Evolutionary conservation across 2,113 vertebrate genomes (phyloP), one percentile per base, ranked within the genome.

Genomic region (Salvelinus alpinus): DNA sequence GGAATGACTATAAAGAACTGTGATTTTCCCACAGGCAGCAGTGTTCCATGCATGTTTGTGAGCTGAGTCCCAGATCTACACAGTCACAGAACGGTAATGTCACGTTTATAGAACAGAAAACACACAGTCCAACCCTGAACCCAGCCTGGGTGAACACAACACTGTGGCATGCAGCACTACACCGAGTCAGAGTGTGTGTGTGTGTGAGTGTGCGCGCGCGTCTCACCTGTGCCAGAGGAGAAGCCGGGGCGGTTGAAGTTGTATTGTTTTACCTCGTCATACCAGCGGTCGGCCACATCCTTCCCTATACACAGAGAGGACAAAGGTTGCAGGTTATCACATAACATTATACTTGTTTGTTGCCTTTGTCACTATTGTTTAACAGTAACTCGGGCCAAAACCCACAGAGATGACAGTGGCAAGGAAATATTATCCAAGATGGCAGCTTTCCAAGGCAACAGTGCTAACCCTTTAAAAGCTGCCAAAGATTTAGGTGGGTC

Each of bases 241-340:
- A 99, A 99, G 65, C 97, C 97, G 13, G 98, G 96, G 29, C 91
- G 93, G 89, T 93, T 96, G 88, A 97, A 99, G 90, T 95, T 98
- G 88, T 99, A 99, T 83, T 95, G 94, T 84, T 97, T 97, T 81
- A 99, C 98, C 86, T 99, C 98, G 85, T 92, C 94, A 83, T 99
- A 99, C 98, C 98, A 99, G 80, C 97, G 94, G 34, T 98, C 97
- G 70, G 96, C 92, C 71, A 99, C 96, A 76, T 99, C 97, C 79
- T 95, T 95, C 72, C 97, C 98, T 99, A 88, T 54, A 89, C 64
- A 7, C 24, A 20, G 8, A 5, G n/a, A 25, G 27, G 3, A 67
- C 12, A 5, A 12, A 18, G 8, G 31, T 29, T 38, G 3, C 66
- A 27, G 13, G 24, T 25, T 27, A 66, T 27, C 12, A 5, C 27